Percentiles rank a stretch among this genome's conserved stretches.
Evolutionary conservation across 2,888 invertebrate species (phyloP).

Genomic region (Drosophila ezoana): DNA sequence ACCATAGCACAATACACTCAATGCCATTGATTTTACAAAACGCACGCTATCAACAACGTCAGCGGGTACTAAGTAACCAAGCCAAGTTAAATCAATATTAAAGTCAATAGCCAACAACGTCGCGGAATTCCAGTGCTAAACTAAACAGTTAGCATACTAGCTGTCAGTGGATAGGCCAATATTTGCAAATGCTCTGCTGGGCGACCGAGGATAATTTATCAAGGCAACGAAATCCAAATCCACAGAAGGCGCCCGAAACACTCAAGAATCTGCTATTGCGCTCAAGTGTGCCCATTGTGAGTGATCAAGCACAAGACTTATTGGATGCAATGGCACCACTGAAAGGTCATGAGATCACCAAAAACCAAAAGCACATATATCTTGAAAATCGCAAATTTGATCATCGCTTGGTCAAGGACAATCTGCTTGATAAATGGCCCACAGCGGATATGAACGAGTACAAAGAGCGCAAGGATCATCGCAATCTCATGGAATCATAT

Average conservation of each 20-base stretch:
- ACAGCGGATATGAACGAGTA: slow-evolving; percentile 80
- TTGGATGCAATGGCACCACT: slow-evolving; percentile 69
- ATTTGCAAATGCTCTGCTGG: slow-evolving; percentile 82
- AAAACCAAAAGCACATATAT: slow-evolving; percentile 79
- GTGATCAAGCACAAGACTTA: slow-evolving; percentile 56
- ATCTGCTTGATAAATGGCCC: slow-evolving; percentile 83
- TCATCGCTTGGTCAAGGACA: slow-evolving; percentile 83
- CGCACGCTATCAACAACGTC: slow-evolving; percentile 18
- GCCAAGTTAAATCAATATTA: slow-evolving; percentile 71
- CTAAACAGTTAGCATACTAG: neutral
- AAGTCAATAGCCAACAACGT: slow-evolving; percentile 8
- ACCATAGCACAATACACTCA: slow-evolving; percentile 19
- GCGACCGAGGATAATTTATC: slow-evolving; percentile 80
- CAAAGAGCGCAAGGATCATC: slow-evolving; percentile 83
- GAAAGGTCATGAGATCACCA: slow-evolving; percentile 67
- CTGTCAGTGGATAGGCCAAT: neutral
- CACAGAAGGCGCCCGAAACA: slow-evolving; percentile 76
- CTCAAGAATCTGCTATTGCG: slow-evolving; percentile 81
- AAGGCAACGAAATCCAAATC: slow-evolving; percentile 80
- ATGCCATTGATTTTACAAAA: slow-evolving; percentile 64
- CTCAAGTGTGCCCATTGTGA: slow-evolving; percentile 85
- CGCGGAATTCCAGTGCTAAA: slow-evolving; percentile 10
- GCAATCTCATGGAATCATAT: slow-evolving; percentile 85
- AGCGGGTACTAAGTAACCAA: slow-evolving; percentile 53
- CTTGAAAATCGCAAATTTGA: slow-evolving; percentile 84